Base-by-base conservation (phyloP, 2,888 invertebrate genomes). In the Nematopogon swammerdamellus region DNA sequence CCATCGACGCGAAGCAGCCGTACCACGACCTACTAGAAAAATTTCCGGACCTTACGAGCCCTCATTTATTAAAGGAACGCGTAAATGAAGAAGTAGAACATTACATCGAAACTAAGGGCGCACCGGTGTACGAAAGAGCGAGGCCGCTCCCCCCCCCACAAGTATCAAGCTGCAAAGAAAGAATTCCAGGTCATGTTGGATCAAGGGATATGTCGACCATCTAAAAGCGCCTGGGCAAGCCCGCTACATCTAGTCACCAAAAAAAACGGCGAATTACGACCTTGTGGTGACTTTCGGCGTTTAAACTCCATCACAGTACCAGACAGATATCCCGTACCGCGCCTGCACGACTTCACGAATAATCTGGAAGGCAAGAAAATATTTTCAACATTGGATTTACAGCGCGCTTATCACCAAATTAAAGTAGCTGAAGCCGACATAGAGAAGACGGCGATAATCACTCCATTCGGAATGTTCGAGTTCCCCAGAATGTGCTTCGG, bases 281-380 rank as follows among this genome's bases (percentile, higher is more conserved):
- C 50, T 1, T 65, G 66, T 48, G 67, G 67, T 0, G 66, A 72
- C 48, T 72, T 66, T 50, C 53, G 68, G 1, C 25, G 30, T 0
- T 54, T 67, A 1, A 71, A 67, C 50, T 53, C 58, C 1, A 50
- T 52, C 18, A 65, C 65, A 0, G 52, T 57, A 4, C 17, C 25
- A 6, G 51, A 51, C 30, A 30, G 49, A 18, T 51, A 49, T 18
- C 49, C 51, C 16, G 42, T 51, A 18, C 50, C 53, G 0, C 36
- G 49, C 14, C 8, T 53, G 18, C 30, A 44, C 8, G 52, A 52
- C 42, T 50, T 46, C 19, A 50, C 46, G 3, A 48, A 48, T 25
- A 19, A 48, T 19, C 14, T 48, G 4, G 8, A 44, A 6, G 10
- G 17, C 18, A 44, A 29, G 18, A 11, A 10, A 45, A 29, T 45